These are phyloP conservation scores for Sciaenops ocellatus DNA, from an alignment of 2,797 vertebrate species.

Conservation along the genomic window DNA sequence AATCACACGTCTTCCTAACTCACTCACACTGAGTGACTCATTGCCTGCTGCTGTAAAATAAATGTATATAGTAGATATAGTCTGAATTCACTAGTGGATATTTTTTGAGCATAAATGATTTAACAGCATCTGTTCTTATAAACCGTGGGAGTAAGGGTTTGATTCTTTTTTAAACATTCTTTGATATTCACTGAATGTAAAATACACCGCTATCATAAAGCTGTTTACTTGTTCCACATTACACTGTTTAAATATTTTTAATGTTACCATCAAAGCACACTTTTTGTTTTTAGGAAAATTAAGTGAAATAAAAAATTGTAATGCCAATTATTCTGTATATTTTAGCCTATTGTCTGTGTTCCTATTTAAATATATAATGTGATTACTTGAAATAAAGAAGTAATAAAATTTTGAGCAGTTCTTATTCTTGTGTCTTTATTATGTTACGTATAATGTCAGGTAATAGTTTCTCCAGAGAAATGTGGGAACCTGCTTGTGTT, in stretches of 20 bases:
- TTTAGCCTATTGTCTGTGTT: slow-evolving; percentile 17
- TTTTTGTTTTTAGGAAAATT: slow-evolving; percentile 37
- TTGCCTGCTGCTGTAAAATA: slow-evolving; percentile 64
- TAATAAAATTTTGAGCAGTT: slow-evolving; percentile 17
- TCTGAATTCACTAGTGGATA: slow-evolving; percentile 33
- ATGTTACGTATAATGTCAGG: neutral
- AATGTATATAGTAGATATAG: slow-evolving; percentile 68
- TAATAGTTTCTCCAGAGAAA: neutral
- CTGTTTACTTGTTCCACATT: slow-evolving; percentile 57
- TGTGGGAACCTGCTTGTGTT: neutral
- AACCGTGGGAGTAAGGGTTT: slow-evolving; percentile 4
- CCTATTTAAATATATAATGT: slow-evolving; percentile 61
- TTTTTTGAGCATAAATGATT: slow-evolving; percentile 54
- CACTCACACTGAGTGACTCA: slow-evolving; percentile 21
- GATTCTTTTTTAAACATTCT: slow-evolving; percentile 40
- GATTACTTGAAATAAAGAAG: slow-evolving; percentile 56
- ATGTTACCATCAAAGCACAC: slow-evolving; percentile 48
- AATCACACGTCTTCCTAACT: slow-evolving; percentile 10
- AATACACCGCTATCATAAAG: slow-evolving; percentile 37
- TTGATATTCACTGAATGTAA: slow-evolving; percentile 49
- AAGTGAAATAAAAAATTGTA: slow-evolving; percentile 13
- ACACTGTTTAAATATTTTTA: slow-evolving; percentile 45
- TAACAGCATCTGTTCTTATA: slow-evolving; percentile 9
- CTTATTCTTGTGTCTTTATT: slow-evolving; percentile 19
- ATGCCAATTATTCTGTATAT: slow-evolving; percentile 49